A percentile compares a stretch with the other conserved stretches of the same genome.
Evolutionary conservation across 2,888 invertebrate genomes (phyloP).

Genomic region (Lordiphosa andalusiaca): DNA sequence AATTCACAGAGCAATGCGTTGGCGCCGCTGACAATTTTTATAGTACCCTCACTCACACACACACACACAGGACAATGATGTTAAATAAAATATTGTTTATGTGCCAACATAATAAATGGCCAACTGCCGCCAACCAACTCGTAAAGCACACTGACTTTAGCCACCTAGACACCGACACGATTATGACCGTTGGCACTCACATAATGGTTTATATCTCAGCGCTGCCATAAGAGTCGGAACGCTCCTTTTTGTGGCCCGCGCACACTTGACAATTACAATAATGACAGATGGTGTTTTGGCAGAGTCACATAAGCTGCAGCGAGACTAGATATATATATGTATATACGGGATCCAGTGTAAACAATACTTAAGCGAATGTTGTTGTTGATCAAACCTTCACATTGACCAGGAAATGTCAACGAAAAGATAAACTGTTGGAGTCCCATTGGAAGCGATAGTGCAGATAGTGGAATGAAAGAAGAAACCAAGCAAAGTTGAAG

Average conservation of each 20-base stretch:
- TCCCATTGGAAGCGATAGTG: too few species aligned
- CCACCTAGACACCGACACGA: constrained; percentile 34
- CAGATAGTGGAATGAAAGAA: too few species aligned
- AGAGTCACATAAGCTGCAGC: constrained; percentile 16
- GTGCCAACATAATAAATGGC: constrained; percentile 71
- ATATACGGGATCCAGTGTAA: too few species aligned
- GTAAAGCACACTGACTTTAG: constrained; percentile 53
- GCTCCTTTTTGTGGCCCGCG: constrained; percentile 12
- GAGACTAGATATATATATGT: too few species aligned
- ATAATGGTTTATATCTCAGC: constrained; percentile 41
- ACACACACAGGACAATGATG: constrained; percentile 49
- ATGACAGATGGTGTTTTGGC: constrained; percentile 59
- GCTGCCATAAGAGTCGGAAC: constrained; percentile 30
- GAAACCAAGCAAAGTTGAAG: too few species aligned
- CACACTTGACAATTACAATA: constrained; percentile 60
- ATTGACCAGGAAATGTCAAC: too few species aligned
- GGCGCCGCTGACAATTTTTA: constrained; percentile 28
- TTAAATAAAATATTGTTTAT: constrained; percentile 76
- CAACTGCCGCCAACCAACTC: constrained; percentile 49
- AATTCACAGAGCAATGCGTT: constrained; percentile 58
- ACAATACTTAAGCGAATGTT: too few species aligned
- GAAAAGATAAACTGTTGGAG: too few species aligned
- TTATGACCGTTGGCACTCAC: constrained; percentile 34
- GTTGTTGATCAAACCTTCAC: too few species aligned
- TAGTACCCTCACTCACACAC: constrained; percentile 23